Base-by-base conservation (phyloP, 2,113 vertebrate species). In the Sylvietta virens region DNA sequence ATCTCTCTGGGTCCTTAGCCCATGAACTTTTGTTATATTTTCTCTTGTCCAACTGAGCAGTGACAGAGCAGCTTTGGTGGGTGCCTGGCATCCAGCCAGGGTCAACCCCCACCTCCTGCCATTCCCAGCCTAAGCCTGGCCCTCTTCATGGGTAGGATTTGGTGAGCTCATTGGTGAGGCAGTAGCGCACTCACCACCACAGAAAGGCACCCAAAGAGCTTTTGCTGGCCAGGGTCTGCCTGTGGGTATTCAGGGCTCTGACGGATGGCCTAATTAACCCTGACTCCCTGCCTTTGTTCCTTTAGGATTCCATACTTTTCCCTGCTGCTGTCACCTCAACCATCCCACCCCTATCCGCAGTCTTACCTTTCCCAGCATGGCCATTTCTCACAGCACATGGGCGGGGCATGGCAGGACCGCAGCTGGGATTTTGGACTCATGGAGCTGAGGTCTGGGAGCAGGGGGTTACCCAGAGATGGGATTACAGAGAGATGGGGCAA, bases 251-350 rank as follows among this genome's bases (percentile, higher is more conserved):
- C 30, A 39, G 10, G n/a, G 9, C 7, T 76, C 44, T 11, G 8
- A 35, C 13, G 21, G 11, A 44, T 16, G 10, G 23, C 11, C 8
- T 42, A 64, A 21, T 18, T 76, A 23, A 27, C 3, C 7, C 33
- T 22, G 15, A 28, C 3, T 74, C 54, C 11, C 13, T 28, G 44
- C 2, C 7, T 74, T 66, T 73, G 24, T 50, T 47, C 22, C 45
- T 44, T 17, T 28, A 39, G 33, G 18, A 81, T 51, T 89, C 70
- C 1, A 0, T 15, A 28, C 5, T 5, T 86, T 57, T 66, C 8
- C 33, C 30, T 54, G n/a, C 31, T 77, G 37, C 40, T 7, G 2
- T 26, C 16, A 3, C 26, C n/a, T 57, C 0, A 0, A 37, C 9
- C 18, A 37, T 26, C 50, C 13, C 31, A 24, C 9, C n/a, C 69